These are phyloP conservation scores for Melanotaenia duboulayi DNA, from an alignment of 2,113 vertebrate species.

Conservation along the genomic window DNA sequence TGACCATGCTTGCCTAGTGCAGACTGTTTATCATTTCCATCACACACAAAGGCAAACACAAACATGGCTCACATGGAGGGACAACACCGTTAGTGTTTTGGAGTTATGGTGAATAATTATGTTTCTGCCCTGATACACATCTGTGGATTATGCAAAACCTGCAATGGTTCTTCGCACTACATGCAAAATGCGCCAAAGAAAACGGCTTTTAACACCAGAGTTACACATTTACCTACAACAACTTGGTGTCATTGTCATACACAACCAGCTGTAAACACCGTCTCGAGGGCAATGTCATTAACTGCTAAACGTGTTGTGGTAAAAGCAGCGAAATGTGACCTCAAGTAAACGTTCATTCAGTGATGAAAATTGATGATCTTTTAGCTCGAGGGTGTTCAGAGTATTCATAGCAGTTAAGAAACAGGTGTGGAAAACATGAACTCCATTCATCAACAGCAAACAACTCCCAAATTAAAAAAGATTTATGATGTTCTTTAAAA, in stretches of 20 bases:
- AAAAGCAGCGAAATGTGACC: conserved; percentile 14
- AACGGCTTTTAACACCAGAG: background rate
- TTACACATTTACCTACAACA: conserved; percentile 12
- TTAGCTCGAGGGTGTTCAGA: background rate
- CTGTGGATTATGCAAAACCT: conserved; percentile 73
- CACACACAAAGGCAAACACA: conserved; percentile 3
- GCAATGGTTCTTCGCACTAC: conserved; percentile 10
- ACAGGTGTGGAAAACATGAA: background rate
- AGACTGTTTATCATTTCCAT: background rate
- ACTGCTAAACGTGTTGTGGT: background rate
- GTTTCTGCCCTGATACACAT: conserved; percentile 56
- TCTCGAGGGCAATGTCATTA: conserved; percentile 32
- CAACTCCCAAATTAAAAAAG: background rate
- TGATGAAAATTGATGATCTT: background rate
- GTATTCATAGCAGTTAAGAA: background rate
- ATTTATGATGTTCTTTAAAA: background rate
- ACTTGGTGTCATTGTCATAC: conserved; percentile 12
- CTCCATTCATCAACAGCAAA: conserved; percentile 31
- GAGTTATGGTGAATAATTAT: conserved; percentile 24
- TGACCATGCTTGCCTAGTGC: background rate
- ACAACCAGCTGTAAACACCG: conserved; percentile 13
- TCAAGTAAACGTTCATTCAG: conserved; percentile 15
- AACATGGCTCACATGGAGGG: background rate
- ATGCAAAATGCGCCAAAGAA: conserved; percentile 72
- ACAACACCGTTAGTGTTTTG: conserved; percentile 37